A percentile compares a stretch with the other conserved stretches of the same genome.
phyloP scores from a whole-genome alignment of 2,113 vertebrate species.

The Nycticorax nycticorax region DNA sequence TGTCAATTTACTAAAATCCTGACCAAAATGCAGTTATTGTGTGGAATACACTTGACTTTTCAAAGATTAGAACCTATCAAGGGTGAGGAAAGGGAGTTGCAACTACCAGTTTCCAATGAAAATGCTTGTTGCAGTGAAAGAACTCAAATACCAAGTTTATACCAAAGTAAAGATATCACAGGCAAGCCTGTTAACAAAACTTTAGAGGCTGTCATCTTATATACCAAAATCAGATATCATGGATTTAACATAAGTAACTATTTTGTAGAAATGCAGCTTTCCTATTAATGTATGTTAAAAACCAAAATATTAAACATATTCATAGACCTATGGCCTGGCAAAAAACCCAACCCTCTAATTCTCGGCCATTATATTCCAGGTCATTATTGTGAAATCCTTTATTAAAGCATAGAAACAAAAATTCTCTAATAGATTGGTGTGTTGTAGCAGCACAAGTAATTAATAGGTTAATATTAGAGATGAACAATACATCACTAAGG shows the following conservation, averaged over 20 bases:
- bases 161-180: not conserved
- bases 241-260: not conserved
- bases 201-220: not conserved
- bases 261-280: not conserved
- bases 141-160: not conserved
- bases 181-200: not conserved
- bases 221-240: not conserved
- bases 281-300: not conserved
- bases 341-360: not conserved
- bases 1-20: not conserved
- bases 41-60: not conserved
- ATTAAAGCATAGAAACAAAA: not conserved
- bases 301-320: not conserved
- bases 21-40: not conserved
- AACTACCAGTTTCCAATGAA: not conserved
- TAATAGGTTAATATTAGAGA: not conserved
- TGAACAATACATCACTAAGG: not conserved
- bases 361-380: not conserved
- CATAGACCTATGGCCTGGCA: too few relatives aligned
- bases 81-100: not conserved
- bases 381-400: not conserved
- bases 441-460: not conserved
- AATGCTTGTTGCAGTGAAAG: not conserved
- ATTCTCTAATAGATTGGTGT: not conserved
- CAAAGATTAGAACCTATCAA: not conserved